Evolutionary conservation across 2,113 vertebrate genomes (phyloP), one percentile per base, ranked within the genome.

Genomic region (Embiotoca jacksoni): DNA sequence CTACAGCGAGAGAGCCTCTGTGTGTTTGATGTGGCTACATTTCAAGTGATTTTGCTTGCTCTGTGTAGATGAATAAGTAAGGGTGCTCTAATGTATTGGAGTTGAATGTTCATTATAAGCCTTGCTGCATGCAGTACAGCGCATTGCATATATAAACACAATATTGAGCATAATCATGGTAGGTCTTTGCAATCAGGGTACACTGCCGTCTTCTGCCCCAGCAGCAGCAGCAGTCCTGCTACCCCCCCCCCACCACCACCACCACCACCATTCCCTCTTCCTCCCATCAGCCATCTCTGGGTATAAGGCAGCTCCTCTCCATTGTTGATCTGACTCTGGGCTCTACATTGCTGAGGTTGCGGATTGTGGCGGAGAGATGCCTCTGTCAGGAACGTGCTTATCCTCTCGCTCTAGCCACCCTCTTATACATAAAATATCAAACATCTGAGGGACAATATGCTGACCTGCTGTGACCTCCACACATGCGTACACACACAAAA

Each of bases 391-490:
- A 95, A 95, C 90, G 94, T 94, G 94, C 95, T 95, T 96, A 96
- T 96, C 94, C 96, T 95, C 95, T 95, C 93, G 92, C 94, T 93
- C 94, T 87, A 93, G 93, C 93, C 95, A 92, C 93, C 94, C 94
- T 96, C 95, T 96, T 95, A 95, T 96, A 96, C 92, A 96, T 96
- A 96, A 96, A 94, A 97, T 97, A 97, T 98, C 94, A 97, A 95
- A 98, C 94, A 94, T 96, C 96, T 97, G 97, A 98, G 96, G 95
- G 97, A 97, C 97, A 97, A 97, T 96, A 97, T 96, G 95, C 93
- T 96, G 97, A 98, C 97, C 97, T 97, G 95, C 95, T 94, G 95
- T 96, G 96, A 96, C 97, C 97, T 95, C 95, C 95, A 93, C 94
- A 94, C 94, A 95, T 92, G 92, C 93, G 91, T 89, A 91, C 88